A percentile compares a stretch with the other conserved stretches of the same genome.
These are phyloP conservation scores for Girardinichthys multiradiatus DNA, from an alignment of 2,113 vertebrate species.

Conservation along the genomic window DNA sequence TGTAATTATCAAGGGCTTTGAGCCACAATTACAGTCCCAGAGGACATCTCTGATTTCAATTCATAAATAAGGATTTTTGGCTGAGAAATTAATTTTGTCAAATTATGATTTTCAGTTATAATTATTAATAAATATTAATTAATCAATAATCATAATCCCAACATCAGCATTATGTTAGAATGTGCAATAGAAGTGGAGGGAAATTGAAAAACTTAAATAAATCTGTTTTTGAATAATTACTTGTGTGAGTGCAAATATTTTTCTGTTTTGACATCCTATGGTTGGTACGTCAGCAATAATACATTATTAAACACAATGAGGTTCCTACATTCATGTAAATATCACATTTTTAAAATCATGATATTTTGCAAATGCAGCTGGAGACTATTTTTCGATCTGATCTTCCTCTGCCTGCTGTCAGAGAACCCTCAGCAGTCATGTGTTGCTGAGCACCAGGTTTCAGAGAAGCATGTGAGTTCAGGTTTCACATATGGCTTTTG, in stretches of 20 bases:
- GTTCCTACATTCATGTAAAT: not conserved
- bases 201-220: not conserved
- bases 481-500: slow-evolving; percentile 12
- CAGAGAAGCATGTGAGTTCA: slow-evolving; percentile 6
- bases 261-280: not conserved
- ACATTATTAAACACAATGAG: not conserved
- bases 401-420: not conserved
- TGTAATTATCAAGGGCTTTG: too few species aligned
- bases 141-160: too few species aligned
- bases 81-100: too few species aligned
- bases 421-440: slow-evolving; percentile 6
- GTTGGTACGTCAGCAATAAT: too few species aligned
- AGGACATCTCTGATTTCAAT: too few species aligned
- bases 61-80: too few species aligned
- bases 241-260: not conserved
- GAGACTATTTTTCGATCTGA: not conserved
- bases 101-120: too few species aligned
- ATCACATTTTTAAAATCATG: not conserved
- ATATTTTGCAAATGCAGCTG: not conserved
- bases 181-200: not conserved
- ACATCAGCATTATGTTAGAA: not conserved
- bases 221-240: not conserved
- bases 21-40: too few species aligned
- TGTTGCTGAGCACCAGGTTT: slow-evolving; percentile 10
- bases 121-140: too few species aligned